Percentiles rank a stretch among this genome's conserved stretches.
These are phyloP conservation scores for Ancistrus triradiatus DNA, from an alignment of 2,113 vertebrate genomes.

Conservation along the genomic window DNA sequence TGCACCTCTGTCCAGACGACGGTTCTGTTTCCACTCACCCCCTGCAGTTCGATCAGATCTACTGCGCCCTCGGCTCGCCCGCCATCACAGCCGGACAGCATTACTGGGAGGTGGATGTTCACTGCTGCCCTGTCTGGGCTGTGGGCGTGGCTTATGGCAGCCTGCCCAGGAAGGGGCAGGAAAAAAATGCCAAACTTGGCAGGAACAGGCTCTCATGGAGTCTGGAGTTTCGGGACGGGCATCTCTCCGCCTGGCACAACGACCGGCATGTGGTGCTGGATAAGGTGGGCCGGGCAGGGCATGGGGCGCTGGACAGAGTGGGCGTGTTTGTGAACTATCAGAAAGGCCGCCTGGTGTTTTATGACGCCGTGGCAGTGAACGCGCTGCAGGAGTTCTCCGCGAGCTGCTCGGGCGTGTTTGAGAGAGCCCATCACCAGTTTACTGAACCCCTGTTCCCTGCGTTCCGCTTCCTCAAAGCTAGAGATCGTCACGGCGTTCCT, in stretches of 20 bases:
- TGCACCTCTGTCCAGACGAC: conserved; percentile 45
- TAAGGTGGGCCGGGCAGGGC: conserved; percentile 22
- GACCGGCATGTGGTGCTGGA: conserved; percentile 48
- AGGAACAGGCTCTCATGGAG: conserved; percentile 72
- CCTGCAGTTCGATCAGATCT: conserved; percentile 68
- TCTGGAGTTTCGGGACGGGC: conserved; percentile 56
- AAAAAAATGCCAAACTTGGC: conserved; percentile 64
- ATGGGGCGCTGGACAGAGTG: conserved; percentile 37
- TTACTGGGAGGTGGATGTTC: conserved; percentile 69
- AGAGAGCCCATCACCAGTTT: conserved; percentile 68
- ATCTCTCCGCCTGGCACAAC: conserved; percentile 65
- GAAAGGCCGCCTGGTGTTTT: conserved; percentile 64
- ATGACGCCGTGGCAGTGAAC: conserved; percentile 59
- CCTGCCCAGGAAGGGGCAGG: conserved; percentile 62
- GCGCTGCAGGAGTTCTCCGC: conserved; percentile 65
- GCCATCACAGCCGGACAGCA: conserved; percentile 46
- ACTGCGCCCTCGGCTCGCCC: conserved; percentile 58
- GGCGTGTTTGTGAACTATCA: conserved; percentile 64
- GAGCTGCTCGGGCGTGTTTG: conserved; percentile 53
- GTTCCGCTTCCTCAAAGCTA: conserved; percentile 59
- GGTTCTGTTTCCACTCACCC: conserved; percentile 44
- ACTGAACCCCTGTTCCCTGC: conserved; percentile 63
- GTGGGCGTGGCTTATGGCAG: conserved; percentile 63
- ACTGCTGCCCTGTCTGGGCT: conserved; percentile 62
- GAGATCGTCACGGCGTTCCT: conserved; percentile 43